These are phyloP conservation scores for Drosophila mayri DNA, from an alignment of 1,140 invertebrate species.

Conservation along the genomic window DNA sequence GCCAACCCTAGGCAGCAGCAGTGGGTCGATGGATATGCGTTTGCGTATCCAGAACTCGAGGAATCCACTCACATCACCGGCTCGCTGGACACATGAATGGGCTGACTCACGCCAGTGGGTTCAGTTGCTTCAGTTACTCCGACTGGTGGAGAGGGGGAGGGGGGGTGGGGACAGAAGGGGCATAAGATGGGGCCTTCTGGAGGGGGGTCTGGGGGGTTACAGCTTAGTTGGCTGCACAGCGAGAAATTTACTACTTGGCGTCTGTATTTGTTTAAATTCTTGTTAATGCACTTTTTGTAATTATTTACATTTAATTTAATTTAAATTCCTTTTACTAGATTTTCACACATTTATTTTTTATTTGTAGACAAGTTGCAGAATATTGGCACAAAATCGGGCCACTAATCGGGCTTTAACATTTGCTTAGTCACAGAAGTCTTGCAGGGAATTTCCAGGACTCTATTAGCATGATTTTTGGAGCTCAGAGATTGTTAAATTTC, in stretches of 20 bases:
- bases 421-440: too few species aligned
- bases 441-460: not conserved
- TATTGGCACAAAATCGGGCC: too few species aligned
- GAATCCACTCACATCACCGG: constrained; percentile 11
- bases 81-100: constrained; percentile 24
- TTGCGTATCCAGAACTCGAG: constrained; percentile 21
- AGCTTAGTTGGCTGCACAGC: not conserved
- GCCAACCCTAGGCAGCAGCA: not conserved
- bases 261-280: not conserved
- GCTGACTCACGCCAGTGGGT: constrained; percentile 20
- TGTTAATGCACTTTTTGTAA: not conserved
- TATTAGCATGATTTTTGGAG: not conserved
- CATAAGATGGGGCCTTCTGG: not conserved
- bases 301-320: not conserved
- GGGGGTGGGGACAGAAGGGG: not conserved
- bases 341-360: too few species aligned
- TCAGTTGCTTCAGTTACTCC: not conserved
- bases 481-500: not conserved
- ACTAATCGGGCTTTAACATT: too few species aligned
- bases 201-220: too few species aligned
- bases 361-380: too few species aligned
- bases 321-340: too few species aligned
- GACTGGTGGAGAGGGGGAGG: too few species aligned
- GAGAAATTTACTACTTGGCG: not conserved
- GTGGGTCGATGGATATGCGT: constrained; percentile 21